Evolutionary conservation across 2,113 vertebrate species (phyloP), one percentile per base, ranked within the genome.

Genomic region (Ptyas mucosa): DNA sequence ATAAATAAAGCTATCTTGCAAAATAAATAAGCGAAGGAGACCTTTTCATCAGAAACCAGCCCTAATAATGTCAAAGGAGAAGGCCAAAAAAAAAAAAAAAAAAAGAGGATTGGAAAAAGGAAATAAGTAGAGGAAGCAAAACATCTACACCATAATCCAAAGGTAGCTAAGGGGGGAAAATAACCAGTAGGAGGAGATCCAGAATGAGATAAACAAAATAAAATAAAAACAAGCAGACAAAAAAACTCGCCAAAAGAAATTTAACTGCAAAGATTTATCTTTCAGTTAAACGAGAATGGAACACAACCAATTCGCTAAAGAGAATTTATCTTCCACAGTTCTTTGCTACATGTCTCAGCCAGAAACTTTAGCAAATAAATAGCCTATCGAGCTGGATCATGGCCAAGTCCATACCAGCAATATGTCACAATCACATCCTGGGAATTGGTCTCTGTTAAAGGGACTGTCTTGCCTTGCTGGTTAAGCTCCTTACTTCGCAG

Each of bases 251-350:
- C 90, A 92, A 92, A 93, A 89, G 92, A 64, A 29, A 90, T 93
- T 95, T 93, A 91, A 57, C 93, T 92, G 92, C 29, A 90, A 86
- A 61, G 69, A 93, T 96, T 95, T 95, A 91, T 95, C 75, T 91
- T 92, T 39, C 11, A 93, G 89, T 95, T 95, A 93, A 94, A 94
- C 0, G 20, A 94, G 69, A 92, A 18, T 88, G 91, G 11, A 91
- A 96, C 93, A 91, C 21, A 54, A 20, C 90, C 90, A 54, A 92
- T 89, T 55, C 54, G 52, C 61, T 61, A 94, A 94, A 92, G 95
- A 52, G 85, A 86, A 95, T 94, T 93, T 94, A 91, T 92, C 93
- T 53, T 91, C 69, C 15, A 26, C 93, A 23, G 8, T n/a, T 26
- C 21, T 92, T 58, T 91, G 87, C 88, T 88, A 87, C 69, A 15